Base-by-base conservation (phyloP, 2,797 vertebrate genomes). In the Thaleichthys pacificus region DNA sequence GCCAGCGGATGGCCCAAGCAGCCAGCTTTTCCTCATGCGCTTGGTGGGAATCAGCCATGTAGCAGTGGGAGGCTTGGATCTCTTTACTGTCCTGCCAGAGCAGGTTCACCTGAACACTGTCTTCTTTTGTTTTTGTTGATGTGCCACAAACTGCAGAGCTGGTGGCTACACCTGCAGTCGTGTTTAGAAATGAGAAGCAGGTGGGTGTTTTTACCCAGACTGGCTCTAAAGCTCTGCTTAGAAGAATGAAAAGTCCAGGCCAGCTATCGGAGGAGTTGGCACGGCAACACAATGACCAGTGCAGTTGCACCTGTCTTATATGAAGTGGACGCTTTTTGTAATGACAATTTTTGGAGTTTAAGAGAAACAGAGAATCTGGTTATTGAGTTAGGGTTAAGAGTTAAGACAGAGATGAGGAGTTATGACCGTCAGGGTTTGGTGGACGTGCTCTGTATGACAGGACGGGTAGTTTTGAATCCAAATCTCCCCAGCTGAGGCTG, bases 1-100 rank as follows among this genome's bases (percentile, higher is more conserved):
- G 86, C 85, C 86, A 72, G 83, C 85, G 90, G 90, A 91, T 90
- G 90, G 89, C 89, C 79, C 68, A 78, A 80, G 85, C 73, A 82
- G 42, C 67, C 77, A 26, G 73, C 79, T 82, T 78, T 85, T 73
- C 85, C 60, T 81, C 82, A 85, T 89, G 80, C 61, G 77, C 83
- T 90, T 86, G 83, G 81, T 89, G 86, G 87, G 80, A 78, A 74
- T 61, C 84, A 85, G 84, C 89, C 89, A 80, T 8, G 83, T 73
- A 82, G 89, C 91, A 86, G 90, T 87, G 91, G 92, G 92, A 92
- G 92, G 89, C 93, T 93, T 92, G 92, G 92, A 93, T 93, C 87
- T 84, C 32, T 71, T 84, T 78, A 61, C 61, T 81, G 78, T 71
- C 76, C 76, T 49, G 69, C 57, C 63, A 77, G 74, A 85, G 69